phyloP scores from a whole-genome alignment of 2,888 invertebrate genomes.

The Philaethria dido region DNA sequence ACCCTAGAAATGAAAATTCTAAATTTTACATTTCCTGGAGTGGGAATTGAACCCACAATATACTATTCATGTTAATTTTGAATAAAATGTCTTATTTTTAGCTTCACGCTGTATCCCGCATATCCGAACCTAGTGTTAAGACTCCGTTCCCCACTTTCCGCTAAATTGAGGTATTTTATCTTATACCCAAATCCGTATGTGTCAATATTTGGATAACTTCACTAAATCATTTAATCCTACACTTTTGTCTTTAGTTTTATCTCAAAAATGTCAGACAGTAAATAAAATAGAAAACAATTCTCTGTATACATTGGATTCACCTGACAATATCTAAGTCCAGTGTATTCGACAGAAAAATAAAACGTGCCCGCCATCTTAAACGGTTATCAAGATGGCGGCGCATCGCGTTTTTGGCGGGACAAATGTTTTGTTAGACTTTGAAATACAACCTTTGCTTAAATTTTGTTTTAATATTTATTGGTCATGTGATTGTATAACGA shows the following conservation, averaged over 20 bases:
- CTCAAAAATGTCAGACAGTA: neutral
- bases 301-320: conserved; percentile 14
- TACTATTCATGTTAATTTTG: too few species aligned
- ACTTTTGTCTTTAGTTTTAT: neutral
- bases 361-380: conserved; percentile 46
- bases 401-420: conserved; percentile 41
- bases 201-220: too few species aligned
- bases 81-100: too few species aligned
- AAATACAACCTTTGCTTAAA: conserved; percentile 41
- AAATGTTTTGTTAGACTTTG: conserved; percentile 43
- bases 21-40: too few species aligned
- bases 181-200: too few species aligned
- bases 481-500: conserved; percentile 32
- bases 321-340: conserved; percentile 24
- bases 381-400: conserved; percentile 50
- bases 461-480: conserved; percentile 41
- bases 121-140: too few species aligned
- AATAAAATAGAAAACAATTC: conserved; percentile 15
- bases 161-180: too few species aligned
- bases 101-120: too few species aligned
- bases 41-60: too few species aligned
- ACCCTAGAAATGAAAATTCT: too few species aligned
- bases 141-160: too few species aligned
- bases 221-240: too few species aligned
- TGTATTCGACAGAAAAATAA: conserved; percentile 48